Evolutionary conservation across 2,797 vertebrate genomes (phyloP), one percentile per base, ranked within the genome.

Genomic region (Pipistrellus nathusii): DNA sequence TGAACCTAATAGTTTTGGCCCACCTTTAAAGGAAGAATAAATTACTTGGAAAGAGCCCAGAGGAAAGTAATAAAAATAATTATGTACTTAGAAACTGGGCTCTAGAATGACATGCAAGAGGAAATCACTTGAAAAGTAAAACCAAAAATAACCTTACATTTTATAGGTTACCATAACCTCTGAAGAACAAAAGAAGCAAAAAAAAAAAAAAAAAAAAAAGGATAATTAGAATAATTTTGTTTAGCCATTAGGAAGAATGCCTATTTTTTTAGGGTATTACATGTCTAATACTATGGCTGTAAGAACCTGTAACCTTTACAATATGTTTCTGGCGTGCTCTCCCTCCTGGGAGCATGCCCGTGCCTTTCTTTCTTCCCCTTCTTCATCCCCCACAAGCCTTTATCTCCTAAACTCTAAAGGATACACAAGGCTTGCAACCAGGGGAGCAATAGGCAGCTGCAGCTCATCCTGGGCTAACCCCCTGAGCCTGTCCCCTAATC

Each of bases 31-130:
- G 32, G 81, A 85, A 94, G n/a, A 85, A 41, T 88, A 96, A 91
- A 82, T 85, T 91, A 94, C 76, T 91, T 95, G 84, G 94, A 95
- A 97, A 87, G 38, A 12, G 13, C 20, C 12, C 78, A 95, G 83
- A 93, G 75, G 21, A 93, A 95, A 96, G 76, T 89, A 87, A 85
- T 95, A 88, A 90, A 96, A 94, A 85, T 90, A 94, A 95, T 94
- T 89, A 93, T 2, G 2, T 69, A 93, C 72, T 57, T 91, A 94
- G 30, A 96, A 94, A 92, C 64, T 5, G 17, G 90, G 94, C 69
- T 90, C 0, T 91, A 87, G 89, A 51, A 86, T 25, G 8, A 30
- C 13, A 38, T 30, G 85, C 80, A 93, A 59, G 69, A 0, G 81
- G 66, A 97, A 92, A 92, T 72, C 23, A 90, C 93, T 95, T 35